A percentile compares a stretch with the other conserved stretches of the same genome.
These are phyloP conservation scores for Mizuhopecten yessoensis DNA, from an alignment of 1,140 invertebrate genomes.

Conservation along the genomic window DNA sequence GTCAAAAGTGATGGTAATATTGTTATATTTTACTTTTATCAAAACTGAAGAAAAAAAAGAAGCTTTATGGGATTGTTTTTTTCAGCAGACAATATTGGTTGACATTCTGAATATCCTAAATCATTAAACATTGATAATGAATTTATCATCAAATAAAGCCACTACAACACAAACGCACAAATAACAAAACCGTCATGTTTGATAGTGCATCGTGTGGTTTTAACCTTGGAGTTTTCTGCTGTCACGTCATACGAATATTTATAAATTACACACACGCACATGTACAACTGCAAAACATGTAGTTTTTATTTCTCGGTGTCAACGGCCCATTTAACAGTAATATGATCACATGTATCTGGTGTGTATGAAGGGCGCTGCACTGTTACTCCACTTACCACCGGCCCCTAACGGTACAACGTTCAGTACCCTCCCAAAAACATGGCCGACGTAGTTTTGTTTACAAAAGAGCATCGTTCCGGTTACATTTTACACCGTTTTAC, in stretches of 20 bases:
- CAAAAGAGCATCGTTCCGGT: neutral
- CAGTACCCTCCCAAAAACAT: neutral
- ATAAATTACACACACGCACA: neutral
- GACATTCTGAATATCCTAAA: too few species aligned
- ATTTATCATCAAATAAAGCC: too few species aligned
- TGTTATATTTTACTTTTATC: too few species aligned
- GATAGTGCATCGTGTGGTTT: too few species aligned
- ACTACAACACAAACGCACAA: too few species aligned
- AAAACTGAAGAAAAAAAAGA: too few species aligned
- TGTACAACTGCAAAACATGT: neutral
- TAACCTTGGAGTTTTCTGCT: too few species aligned
- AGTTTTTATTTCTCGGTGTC: neutral
- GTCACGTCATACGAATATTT: neutral
- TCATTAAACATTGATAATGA: too few species aligned
- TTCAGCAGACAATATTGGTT: too few species aligned
- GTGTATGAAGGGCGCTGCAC: slow-evolving; percentile 8
- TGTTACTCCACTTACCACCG: neutral
- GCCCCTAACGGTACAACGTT: neutral
- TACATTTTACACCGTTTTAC: neutral
- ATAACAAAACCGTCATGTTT: too few species aligned
- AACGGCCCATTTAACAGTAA: neutral
- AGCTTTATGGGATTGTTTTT: too few species aligned
- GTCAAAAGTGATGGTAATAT: too few species aligned
- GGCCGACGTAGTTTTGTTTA: slow-evolving; percentile 16
- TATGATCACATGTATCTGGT: neutral